These are phyloP conservation scores for Meriones unguiculatus DNA, from an alignment of 2,113 vertebrate species.

Conservation along the genomic window DNA sequence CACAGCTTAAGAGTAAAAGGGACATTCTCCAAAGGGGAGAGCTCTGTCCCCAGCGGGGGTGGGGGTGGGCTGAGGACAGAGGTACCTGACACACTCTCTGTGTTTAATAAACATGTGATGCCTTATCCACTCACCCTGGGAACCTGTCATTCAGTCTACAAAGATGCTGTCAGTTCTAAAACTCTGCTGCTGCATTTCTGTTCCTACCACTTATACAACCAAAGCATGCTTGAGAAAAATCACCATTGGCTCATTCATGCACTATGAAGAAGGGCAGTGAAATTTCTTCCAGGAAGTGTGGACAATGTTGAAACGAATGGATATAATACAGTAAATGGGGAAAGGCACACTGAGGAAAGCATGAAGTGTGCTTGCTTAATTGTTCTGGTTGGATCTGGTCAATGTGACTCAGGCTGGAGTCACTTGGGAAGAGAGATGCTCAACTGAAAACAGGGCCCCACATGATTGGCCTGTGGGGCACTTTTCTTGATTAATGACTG, in stretches of 20 bases:
- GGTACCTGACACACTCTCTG: not conserved
- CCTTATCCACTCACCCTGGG: not conserved
- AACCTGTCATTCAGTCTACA: not conserved
- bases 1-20: not conserved
- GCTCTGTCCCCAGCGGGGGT: not conserved
- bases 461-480: not conserved
- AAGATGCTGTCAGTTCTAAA: not conserved
- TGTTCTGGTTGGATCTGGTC: not conserved
- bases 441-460: not conserved
- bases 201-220: not conserved
- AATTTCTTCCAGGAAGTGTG: conserved; percentile 3
- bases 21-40: not conserved
- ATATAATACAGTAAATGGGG: not conserved
- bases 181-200: not conserved
- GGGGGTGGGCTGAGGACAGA: not conserved
- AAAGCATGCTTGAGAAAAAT: not conserved
- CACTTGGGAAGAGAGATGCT: not conserved
- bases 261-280: not conserved
- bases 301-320: not conserved
- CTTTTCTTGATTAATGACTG: not conserved
- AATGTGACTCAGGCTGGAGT: not conserved
- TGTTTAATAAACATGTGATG: not conserved
- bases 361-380: not conserved
- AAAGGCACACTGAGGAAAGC: not conserved
- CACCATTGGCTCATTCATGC: not conserved